Percentiles rank a stretch among this genome's conserved stretches.
These are phyloP conservation scores for Tipula lateralis DNA, from an alignment of 2,888 invertebrate genomes.

Conservation along the genomic window DNA sequence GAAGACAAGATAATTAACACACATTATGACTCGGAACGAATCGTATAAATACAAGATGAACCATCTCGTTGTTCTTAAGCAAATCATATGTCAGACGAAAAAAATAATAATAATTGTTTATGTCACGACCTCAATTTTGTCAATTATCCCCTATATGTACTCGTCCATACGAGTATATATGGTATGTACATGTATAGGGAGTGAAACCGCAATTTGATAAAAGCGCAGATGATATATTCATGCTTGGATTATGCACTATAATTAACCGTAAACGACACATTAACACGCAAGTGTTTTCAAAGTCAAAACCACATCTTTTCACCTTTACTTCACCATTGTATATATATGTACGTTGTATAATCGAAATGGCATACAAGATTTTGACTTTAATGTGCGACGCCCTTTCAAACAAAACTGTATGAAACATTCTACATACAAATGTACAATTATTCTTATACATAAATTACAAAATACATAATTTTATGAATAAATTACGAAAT, in stretches of 20 bases:
- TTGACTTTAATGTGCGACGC: neutral
- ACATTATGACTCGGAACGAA: neutral
- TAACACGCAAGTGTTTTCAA: neutral
- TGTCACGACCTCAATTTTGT: neutral
- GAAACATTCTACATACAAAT: neutral
- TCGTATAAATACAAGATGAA: neutral
- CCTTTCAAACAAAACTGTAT: neutral
- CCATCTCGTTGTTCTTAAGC: too few species aligned
- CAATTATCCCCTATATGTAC: neutral
- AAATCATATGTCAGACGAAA: too few species aligned
- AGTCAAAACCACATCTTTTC: neutral
- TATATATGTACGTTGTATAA: neutral
- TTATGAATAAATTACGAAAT: neutral
- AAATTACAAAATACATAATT: neutral
- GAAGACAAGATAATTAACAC: neutral
- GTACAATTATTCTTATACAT: too few species aligned
- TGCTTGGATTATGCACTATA: neutral
- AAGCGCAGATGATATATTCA: neutral
- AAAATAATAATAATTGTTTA: neutral
- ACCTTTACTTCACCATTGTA: neutral
- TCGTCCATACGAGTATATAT: too few species aligned
- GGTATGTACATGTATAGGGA: neutral
- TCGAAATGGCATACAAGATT: neutral
- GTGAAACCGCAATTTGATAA: neutral
- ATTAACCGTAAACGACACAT: neutral